Base-by-base conservation (phyloP, 2,113 vertebrate species). In the Solea solea region DNA sequence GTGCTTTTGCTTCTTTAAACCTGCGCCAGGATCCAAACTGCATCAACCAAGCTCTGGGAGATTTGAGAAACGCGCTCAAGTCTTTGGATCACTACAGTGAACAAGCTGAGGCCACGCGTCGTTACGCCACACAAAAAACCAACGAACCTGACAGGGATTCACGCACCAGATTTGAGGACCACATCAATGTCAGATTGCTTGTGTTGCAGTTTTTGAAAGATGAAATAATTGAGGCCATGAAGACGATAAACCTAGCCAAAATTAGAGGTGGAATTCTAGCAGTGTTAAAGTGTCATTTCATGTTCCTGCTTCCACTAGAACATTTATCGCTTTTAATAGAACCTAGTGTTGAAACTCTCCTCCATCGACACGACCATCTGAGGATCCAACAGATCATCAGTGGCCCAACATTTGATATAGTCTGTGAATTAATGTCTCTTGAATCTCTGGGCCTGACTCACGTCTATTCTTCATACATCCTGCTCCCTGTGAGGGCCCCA, bases 61-160 rank as follows among this genome's bases (percentile, higher is more conserved):
- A 92, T 67, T 77, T 92, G 69, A 11, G 76, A 63, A 84, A 83
- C 3, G 86, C 90, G 34, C 51, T 73, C 3, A 61, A 57, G 0
- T 83, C 83, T 56, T 58, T 86, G 9, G 63, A 86, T 27, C 42
- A 78, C n/a, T 64, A 78, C 60, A 58, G 9, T 39, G 68, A 45
- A 2, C 77, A 83, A 64, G 57, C 45, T 21, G 5, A 42, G 2
- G 5, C 62, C 9, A 79, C 70, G 7, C 0, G 11, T 0, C 61
- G 0, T 13, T 34, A 70, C 57, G 56, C 48, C 8, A 59, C 6
- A 40, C 34, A 7, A 5, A 13, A 58, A 48, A 7, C 7, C n/a
- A 11, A 51, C 1, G 3, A 4, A 3, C 9, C 3, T 2, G 0
- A 0, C 8, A 28, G 28, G 0, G 11, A 62, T 16, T 50, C 11